phyloP scores from a whole-genome alignment of 2,888 invertebrate genomes.

The Abrostola triplasia region DNA sequence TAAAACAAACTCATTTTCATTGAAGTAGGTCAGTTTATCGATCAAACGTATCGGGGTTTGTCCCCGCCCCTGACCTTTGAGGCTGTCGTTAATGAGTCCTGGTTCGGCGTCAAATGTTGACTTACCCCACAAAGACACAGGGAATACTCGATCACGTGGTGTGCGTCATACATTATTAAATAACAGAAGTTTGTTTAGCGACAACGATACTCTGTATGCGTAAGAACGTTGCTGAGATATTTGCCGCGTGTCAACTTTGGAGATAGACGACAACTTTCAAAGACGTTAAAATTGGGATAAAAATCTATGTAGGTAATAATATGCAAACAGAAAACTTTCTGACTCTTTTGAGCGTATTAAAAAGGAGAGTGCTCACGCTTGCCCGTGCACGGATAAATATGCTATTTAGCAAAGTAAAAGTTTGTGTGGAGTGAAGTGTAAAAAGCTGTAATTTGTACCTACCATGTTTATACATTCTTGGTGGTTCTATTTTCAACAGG shows the following conservation, averaged over 20 bases:
- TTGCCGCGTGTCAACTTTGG: background rate
- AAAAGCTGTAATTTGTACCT: too few species aligned
- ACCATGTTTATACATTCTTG: too few species aligned
- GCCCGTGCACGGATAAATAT: too few species aligned
- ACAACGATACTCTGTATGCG: background rate
- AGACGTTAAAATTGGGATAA: too few species aligned
- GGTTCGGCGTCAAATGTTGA: constrained; percentile 32
- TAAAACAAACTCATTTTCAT: constrained; percentile 17
- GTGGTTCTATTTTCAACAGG: too few species aligned
- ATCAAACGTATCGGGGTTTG: constrained; percentile 29
- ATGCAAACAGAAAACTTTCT: too few species aligned
- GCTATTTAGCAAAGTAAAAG: too few species aligned
- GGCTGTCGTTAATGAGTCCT: constrained; percentile 40
- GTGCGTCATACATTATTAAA: constrained; percentile 27
- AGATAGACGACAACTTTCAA: too few species aligned
- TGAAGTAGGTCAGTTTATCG: constrained; percentile 44
- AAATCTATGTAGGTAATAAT: too few species aligned
- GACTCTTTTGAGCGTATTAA: too few species aligned
- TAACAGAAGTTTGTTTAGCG: background rate
- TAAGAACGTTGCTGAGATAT: background rate
- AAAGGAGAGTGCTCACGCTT: too few species aligned
- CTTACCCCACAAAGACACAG: constrained; percentile 13
- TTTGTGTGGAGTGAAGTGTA: too few species aligned
- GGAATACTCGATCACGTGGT: constrained; percentile 11
- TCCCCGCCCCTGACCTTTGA: constrained; percentile 46